These are phyloP conservation scores for Microctenopoma steveboyesi DNA, from an alignment of 2,797 vertebrate species.

Conservation along the genomic window DNA sequence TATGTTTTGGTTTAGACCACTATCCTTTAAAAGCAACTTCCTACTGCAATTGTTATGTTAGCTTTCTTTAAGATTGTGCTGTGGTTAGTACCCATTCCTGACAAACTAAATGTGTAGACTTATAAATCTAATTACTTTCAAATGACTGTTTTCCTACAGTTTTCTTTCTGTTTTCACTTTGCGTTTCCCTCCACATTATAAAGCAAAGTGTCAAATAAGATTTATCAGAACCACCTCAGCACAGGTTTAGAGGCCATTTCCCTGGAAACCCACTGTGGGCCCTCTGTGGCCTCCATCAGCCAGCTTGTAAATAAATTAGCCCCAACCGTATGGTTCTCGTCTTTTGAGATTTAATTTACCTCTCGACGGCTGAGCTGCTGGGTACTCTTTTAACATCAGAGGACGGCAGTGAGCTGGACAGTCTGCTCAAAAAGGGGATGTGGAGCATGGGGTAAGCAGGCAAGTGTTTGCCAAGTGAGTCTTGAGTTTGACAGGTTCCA, in stretches of 20 bases:
- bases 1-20: background rate
- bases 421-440: constrained; percentile 7
- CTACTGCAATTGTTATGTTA: background rate
- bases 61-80: background rate
- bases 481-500: constrained; percentile 50
- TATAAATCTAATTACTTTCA: constrained; percentile 25
- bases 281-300: constrained; percentile 65
- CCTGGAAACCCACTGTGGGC: constrained; percentile 66
- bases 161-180: constrained; percentile 41
- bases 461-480: constrained; percentile 44
- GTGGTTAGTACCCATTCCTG: background rate
- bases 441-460: background rate
- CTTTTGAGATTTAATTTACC: constrained; percentile 77
- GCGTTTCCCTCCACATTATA: constrained; percentile 38
- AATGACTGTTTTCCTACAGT: background rate
- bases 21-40: background rate
- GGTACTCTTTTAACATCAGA: constrained; percentile 63
- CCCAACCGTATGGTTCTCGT: constrained; percentile 57
- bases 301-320: constrained; percentile 81
- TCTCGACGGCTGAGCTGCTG: constrained; percentile 56
- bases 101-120: constrained; percentile 24
- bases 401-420: constrained; percentile 45
- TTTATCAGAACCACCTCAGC: constrained; percentile 66
- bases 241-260: constrained; percentile 78
- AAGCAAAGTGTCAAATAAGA: constrained; percentile 75